Evolutionary conservation across 1,140 invertebrate genomes (phyloP), one percentile per base, ranked within the genome.

Genomic region (Chironomus tepperi): DNA sequence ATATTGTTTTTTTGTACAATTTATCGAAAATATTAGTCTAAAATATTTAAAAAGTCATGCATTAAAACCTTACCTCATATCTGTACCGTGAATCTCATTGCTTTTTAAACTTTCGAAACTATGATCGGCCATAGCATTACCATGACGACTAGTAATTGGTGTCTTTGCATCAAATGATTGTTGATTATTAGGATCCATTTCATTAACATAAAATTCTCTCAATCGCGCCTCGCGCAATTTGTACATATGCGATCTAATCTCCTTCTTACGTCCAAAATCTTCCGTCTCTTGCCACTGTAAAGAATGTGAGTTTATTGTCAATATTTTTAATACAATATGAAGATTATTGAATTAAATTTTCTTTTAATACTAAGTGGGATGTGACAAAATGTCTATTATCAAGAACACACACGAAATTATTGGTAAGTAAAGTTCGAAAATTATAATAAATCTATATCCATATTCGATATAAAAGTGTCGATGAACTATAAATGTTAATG

Each of bases 261-360:
- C 91, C 80, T 93, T 93, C 81, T 93, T 91, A 73, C 89, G 87
- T 42, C 90, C 89, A 82, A 93, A 93, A 82, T 95, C 92, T 78
- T 94, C 90, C 15, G 93, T 91, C 79, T 91, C 88, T 82, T 91
- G 90, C 90, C 93, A 93, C 93, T 95, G 85, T 74, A 83, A 84
- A 76, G 64, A 70, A 70, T 7, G 16, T 18, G 0, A 70, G 64
- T 67, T 7, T 70, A 21, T 18, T 18, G 16, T 5, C 19, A 70
- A 70, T 8, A 19, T 70, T 70, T 7, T n/a, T n/a, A n/a, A n/a
- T n/a, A n/a, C n/a, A n/a, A n/a, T n/a, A 18, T 70, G 6, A 70
- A 70, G 18, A 57, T 57, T 15, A 57, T 57, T 57, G 12, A 34
- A 34, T 34, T 34, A 34, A 34, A 34, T 34, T 34, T 5, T n/a